Evolutionary conservation across 2,888 invertebrate genomes (phyloP).

Genomic region (Eurytoma californica): DNA sequence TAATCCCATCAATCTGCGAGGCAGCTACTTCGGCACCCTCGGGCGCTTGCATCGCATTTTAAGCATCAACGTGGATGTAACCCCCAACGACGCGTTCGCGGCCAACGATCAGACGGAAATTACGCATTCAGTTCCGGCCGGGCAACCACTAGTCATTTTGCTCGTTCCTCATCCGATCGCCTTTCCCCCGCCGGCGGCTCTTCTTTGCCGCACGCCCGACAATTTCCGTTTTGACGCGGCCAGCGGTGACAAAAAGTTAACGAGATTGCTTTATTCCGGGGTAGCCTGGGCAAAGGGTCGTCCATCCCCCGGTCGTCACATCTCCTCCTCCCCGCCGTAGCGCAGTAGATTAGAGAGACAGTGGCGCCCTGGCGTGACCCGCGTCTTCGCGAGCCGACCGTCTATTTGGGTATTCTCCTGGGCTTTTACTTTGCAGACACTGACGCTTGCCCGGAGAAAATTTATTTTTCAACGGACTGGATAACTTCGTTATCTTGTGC

Average conservation of each 20-base stretch:
- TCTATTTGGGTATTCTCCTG: slow-evolving; percentile 5
- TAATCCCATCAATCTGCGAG: too few relatives aligned
- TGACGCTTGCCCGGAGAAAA: slow-evolving; percentile 24
- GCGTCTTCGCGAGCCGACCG: slow-evolving; percentile 6
- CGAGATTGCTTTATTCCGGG: slow-evolving; percentile 56
- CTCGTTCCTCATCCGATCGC: slow-evolving; percentile 2
- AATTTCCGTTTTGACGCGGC: slow-evolving; percentile 53
- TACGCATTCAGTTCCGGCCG: slow-evolving; percentile 35
- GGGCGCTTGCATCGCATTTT: too few relatives aligned
- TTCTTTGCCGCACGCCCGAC: slow-evolving; percentile 16
- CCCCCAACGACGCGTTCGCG: too few relatives aligned
- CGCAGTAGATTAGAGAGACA: slow-evolving; percentile 31
- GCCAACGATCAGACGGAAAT: not conserved
- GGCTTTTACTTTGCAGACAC: too few relatives aligned
- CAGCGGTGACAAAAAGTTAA: slow-evolving; percentile 50
- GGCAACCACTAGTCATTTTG: not conserved
- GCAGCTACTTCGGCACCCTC: too few relatives aligned
- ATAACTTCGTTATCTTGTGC: too few relatives aligned
- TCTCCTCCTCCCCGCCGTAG: slow-evolving; percentile 9
- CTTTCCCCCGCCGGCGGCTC: not conserved
- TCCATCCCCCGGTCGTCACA: slow-evolving; percentile 22
- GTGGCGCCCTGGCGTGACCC: not conserved
- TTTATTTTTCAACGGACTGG: slow-evolving; percentile 1
- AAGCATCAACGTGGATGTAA: too few relatives aligned
- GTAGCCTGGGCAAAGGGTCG: slow-evolving; percentile 10